phyloP scores from a whole-genome alignment of 2,113 vertebrate genomes.

The Mola mola region DNA sequence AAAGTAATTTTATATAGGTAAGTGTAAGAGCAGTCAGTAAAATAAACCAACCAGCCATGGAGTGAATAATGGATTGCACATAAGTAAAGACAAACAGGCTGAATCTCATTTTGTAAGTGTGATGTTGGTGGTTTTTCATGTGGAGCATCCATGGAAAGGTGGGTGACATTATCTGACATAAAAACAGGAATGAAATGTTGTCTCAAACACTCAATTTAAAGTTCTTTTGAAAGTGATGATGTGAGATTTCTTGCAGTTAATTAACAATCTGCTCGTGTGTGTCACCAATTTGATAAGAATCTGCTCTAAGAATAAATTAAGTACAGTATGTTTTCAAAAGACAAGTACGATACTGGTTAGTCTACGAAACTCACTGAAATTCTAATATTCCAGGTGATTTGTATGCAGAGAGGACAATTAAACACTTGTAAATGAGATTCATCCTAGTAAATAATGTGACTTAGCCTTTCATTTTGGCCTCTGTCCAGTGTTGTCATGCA shows the following conservation, averaged over 20 bases:
- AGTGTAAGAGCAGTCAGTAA: constrained; percentile 22
- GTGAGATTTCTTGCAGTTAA: constrained; percentile 6
- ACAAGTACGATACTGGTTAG: no score
- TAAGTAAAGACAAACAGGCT: constrained; percentile 32
- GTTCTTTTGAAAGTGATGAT: constrained; percentile 1
- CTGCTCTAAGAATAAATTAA: constrained; percentile 61
- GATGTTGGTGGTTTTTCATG: background rate
- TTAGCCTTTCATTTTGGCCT: constrained; percentile 37
- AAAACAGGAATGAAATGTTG: constrained; percentile 4
- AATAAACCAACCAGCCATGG: constrained; percentile 7
- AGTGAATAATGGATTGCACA: constrained; percentile 42
- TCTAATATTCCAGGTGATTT: constrained; percentile 2
- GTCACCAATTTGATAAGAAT: constrained; percentile 34
- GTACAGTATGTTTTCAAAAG: no score
- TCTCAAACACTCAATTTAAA: constrained; percentile 18
- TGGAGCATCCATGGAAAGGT: background rate
- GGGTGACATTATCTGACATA: background rate
- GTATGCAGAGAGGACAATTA: constrained; percentile 15
- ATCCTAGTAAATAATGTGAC: constrained; percentile 60
- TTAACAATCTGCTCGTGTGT: constrained; percentile 22
- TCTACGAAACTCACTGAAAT: background rate
- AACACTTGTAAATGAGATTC: constrained; percentile 61
- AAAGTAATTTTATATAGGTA: constrained; percentile 18
- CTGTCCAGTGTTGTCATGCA: constrained; percentile 47
- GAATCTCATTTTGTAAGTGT: constrained; percentile 53